Conservation (phyloP, 2,888 invertebrate genomes). For the Schizaphis graminum region DNA sequence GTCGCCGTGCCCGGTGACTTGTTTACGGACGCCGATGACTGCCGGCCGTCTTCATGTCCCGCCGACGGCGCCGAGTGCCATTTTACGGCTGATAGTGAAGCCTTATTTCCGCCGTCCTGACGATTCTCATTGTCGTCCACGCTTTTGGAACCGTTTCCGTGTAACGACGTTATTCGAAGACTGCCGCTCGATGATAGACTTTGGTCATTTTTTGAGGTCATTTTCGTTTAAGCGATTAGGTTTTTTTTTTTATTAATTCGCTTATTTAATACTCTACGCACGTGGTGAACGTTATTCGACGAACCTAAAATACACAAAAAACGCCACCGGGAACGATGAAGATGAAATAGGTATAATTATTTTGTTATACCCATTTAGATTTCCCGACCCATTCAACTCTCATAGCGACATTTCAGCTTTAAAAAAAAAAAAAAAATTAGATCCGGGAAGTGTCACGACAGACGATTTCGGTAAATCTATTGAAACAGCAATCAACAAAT, state of each 20-base stretch:
- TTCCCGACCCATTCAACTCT: background rate
- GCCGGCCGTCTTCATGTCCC: background rate
- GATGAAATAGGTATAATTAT: background rate
- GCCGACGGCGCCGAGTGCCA: slow-evolving; percentile 59
- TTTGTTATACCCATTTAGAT: background rate
- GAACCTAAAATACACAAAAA: background rate
- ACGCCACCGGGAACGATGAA: background rate
- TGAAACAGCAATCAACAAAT: background rate
- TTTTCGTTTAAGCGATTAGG: background rate
- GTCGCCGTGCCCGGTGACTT: background rate
- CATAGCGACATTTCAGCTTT: background rate
- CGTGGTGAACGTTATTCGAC: background rate
- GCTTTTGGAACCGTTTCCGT: background rate
- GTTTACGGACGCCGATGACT: background rate
- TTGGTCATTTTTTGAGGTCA: slow-evolving; percentile 4
- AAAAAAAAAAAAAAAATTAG: background rate
- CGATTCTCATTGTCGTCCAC: background rate
- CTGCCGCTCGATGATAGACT: background rate
- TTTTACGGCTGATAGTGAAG: background rate
- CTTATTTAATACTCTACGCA: background rate
- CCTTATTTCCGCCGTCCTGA: background rate
- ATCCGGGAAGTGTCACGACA: background rate
- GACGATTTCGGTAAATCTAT: background rate
- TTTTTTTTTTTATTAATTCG: background rate
- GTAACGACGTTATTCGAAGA: background rate